Evolutionary conservation across 2,797 vertebrate genomes (phyloP), one percentile per base, ranked within the genome.

Genomic region (Gastrophryne carolinensis): DNA sequence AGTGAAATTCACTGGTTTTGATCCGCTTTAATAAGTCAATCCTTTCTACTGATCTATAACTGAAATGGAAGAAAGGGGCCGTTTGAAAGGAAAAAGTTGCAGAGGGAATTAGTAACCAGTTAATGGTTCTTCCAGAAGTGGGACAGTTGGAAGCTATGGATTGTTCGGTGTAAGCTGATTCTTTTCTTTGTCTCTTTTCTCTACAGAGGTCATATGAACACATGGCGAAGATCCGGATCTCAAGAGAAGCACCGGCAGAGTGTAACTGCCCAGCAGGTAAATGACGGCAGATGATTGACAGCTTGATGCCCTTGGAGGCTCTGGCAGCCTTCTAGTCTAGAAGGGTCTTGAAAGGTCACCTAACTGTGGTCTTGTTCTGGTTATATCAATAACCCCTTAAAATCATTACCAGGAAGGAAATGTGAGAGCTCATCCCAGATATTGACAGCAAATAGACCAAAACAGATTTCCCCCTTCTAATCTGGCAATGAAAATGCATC

Each of bases 251-350:
- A 7, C 82, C 94, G 12, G 68, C 75, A 86, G 96, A 98, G 50
- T 99, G 97, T 87, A 96, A 82, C 90, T 99, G 97, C 79, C 96
- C 97, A 69, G 95, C 96, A 98, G 97, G 97, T 99, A 95, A 93
- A 81, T 66, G 3, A 56, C 1, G 78, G 3, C 71, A 13, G 64
- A 44, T 72, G 57, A 63, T 26, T 69, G 64, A 60, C 73, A 69
- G 5, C 11, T 54, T 26, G 49, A 21, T 57, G 63, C 52, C 72
- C 62, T 68, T 37, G 7, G 32, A 35, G 26, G 21, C 54, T 56
- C 44, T 26, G 19, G 44, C 41, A 37, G 23, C 21, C n/a, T 29
- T 29, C 9, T 54, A 68, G 50, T 50, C 8, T 23, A 68, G 35
- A 24, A n/a, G 21, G 35, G 44, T 15, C 49, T 26, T 5, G 17